Conservation (phyloP, 2,888 invertebrate species). For the Cheilosia grossa region DNA sequence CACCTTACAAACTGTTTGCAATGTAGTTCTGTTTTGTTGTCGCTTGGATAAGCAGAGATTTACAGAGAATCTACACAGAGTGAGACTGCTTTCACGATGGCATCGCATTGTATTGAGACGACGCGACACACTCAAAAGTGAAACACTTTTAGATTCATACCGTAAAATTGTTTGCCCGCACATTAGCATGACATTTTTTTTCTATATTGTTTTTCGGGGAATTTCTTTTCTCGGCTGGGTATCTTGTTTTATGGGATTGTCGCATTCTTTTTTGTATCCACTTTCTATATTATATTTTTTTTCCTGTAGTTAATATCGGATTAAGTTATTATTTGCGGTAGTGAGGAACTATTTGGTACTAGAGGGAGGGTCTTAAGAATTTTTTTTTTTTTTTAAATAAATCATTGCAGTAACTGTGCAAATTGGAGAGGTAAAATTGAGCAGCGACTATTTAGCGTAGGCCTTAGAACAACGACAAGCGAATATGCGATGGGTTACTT, state of each 20-base stretch:
- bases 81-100: slow-evolving; percentile 39
- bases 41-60: slow-evolving; percentile 24
- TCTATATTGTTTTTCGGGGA: slow-evolving; percentile 4
- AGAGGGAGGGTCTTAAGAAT: slow-evolving; percentile 4
- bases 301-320: slow-evolving; percentile 26
- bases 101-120: slow-evolving; percentile 1
- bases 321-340: slow-evolving; percentile 11
- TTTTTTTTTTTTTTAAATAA: neutral
- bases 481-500: neutral
- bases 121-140: slow-evolving; percentile 25
- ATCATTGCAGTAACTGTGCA: neutral
- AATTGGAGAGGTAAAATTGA: neutral
- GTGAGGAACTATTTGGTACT: neutral
- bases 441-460: neutral
- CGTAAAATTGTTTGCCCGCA: slow-evolving; percentile 62
- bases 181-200: slow-evolving; percentile 61
- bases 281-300: slow-evolving; percentile 35
- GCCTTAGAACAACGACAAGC: too few relatives aligned
- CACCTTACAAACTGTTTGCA: slow-evolving; percentile 13
- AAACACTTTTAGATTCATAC: slow-evolving; percentile 43
- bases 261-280: slow-evolving; percentile 41
- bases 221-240: slow-evolving; percentile 23
- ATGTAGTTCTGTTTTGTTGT: neutral
- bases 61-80: slow-evolving; percentile 4
- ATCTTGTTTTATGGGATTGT: slow-evolving; percentile 12